Base-by-base conservation (phyloP, 64 coral and sea anemone genomes). In the Porites lutea region DNA sequence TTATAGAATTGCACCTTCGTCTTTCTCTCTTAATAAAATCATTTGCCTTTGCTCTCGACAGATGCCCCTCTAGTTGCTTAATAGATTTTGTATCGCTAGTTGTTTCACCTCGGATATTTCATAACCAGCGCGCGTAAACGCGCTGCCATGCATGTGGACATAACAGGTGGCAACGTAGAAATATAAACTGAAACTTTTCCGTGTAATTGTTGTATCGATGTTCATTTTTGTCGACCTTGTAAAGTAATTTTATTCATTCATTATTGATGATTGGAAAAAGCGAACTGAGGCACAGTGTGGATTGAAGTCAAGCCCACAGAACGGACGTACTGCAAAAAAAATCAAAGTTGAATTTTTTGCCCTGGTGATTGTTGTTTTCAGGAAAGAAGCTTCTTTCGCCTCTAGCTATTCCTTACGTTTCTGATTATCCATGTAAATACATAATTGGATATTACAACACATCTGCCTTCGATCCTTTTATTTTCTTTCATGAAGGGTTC, bases 191-290 rank as follows among this genome's bases (percentile, higher is more conserved):
- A 19, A 68, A 83, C 65, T 83, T 50, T 66, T 83, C 79, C 23
- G 23, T 8, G 18, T 18, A 50, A 14, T n/a, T 51, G 63, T 60
- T 68, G 44, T 52, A 48, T 66, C 63, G 81, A 69, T 84, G 62
- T 13, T 84, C 62, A 52, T n/a, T 68, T 84, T 68, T 68, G 73
- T 6, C 27, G 22, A 13, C 45, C 62, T 84, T 19, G 62, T 67
- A 68, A 64, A 48, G 16, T 82, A 6, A 13, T 84, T n/a, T 48
- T 67, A 49, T 63, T 84, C 48, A 84, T 84, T 84, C 47, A 84
- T 84, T 84, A 84, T 69, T 84, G 18, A 84, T 84, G 59, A 4
- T 14, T 37, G 27, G 27, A 37, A 6, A 69, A 21, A 52, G n/a
- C 46, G 43, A 13, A 73, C 14, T 47, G 46, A 69, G 11, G 45